phyloP scores from a whole-genome alignment of 2,888 invertebrate genomes.

The Thyatira batis region DNA sequence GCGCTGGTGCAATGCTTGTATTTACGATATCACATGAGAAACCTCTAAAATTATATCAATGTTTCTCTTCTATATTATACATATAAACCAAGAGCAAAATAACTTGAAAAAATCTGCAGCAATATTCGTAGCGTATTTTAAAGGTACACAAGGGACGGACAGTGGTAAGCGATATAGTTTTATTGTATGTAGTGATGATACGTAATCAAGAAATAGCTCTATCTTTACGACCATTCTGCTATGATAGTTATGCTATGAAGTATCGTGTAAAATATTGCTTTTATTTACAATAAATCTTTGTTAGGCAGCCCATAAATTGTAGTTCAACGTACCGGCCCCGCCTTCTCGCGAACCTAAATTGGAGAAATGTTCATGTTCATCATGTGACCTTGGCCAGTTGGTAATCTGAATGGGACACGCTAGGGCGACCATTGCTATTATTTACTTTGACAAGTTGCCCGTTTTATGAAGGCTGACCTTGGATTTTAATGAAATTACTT shows the following conservation, averaged over 20 bases:
- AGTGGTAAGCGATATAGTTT: too few species aligned
- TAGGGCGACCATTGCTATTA: constrained; percentile 16
- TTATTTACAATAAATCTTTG: neutral
- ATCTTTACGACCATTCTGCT: neutral
- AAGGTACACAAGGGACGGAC: too few species aligned
- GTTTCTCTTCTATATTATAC: too few species aligned
- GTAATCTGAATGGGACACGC: constrained; percentile 25
- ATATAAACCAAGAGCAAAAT: too few species aligned
- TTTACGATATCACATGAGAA: too few species aligned
- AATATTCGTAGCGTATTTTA: too few species aligned
- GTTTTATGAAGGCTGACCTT: neutral
- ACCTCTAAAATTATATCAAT: too few species aligned
- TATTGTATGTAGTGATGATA: too few species aligned
- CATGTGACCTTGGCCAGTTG: constrained; percentile 22
- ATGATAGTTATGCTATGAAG: neutral
- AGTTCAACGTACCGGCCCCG: neutral
- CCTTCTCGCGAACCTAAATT: neutral
- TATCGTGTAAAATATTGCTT: neutral
- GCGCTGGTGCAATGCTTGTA: too few species aligned
- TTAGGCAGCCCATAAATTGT: neutral
- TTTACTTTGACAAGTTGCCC: constrained; percentile 11
- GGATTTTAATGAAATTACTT: neutral
- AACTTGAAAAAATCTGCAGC: too few species aligned
- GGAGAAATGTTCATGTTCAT: neutral
- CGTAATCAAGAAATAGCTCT: neutral